phyloP scores from a whole-genome alignment of 2,113 vertebrate genomes.

The Phoxinus phoxinus region DNA sequence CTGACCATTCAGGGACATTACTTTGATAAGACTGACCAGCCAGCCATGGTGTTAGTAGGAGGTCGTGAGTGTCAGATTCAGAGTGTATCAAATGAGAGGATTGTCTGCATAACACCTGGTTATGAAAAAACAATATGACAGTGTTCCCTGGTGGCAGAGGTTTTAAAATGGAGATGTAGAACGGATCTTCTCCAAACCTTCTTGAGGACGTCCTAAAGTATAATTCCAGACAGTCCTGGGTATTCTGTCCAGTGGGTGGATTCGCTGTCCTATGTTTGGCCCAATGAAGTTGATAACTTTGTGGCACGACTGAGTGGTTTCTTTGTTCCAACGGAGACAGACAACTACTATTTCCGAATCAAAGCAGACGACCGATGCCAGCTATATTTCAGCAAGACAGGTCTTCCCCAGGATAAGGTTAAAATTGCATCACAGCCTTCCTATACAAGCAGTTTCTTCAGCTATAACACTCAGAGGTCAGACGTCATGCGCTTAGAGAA shows the following conservation, averaged over 20 bases:
- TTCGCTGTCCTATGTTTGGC: constrained; percentile 69
- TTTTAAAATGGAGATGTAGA: constrained; percentile 82
- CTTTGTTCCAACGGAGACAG: constrained; percentile 76
- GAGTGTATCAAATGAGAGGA: constrained; percentile 71
- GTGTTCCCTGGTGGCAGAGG: constrained; percentile 82
- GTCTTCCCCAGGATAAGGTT: constrained; percentile 77
- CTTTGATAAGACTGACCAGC: constrained; percentile 83
- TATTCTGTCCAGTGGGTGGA: constrained; percentile 76
- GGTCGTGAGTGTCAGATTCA: constrained; percentile 76
- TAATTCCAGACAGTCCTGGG: constrained; percentile 67
- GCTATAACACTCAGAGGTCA: constrained; percentile 69
- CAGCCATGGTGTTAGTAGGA: constrained; percentile 59
- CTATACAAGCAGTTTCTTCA: constrained; percentile 51
- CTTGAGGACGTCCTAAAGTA: constrained; percentile 73
- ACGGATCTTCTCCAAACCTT: constrained; percentile 55
- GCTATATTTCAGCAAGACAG: constrained; percentile 82
- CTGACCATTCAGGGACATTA: constrained; percentile 77
- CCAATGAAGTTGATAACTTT: constrained; percentile 52
- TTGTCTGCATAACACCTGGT: constrained; percentile 74
- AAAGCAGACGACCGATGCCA: constrained; percentile 76
- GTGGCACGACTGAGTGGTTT: constrained; percentile 77
- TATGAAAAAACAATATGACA: constrained; percentile 57
- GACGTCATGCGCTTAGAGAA: constrained; percentile 72
- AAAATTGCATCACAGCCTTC: constrained; percentile 70
- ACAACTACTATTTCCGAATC: constrained; percentile 77